Base-by-base conservation (phyloP, 2,888 invertebrate genomes). In the Euplagia quadripunctaria region DNA sequence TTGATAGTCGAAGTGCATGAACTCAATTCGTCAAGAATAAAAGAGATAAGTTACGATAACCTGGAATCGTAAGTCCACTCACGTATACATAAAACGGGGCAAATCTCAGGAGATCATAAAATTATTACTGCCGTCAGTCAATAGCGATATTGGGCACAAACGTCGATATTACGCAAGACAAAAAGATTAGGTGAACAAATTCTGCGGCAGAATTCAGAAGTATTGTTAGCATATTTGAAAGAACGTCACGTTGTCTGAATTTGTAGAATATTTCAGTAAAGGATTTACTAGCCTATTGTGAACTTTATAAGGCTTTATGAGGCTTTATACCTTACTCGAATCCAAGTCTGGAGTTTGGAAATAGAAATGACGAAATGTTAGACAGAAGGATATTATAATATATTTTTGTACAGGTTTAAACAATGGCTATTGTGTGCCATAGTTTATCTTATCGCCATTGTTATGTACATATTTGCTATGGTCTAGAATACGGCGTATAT, bases 101-200 rank as follows among this genome's bases (percentile, higher is more conserved):
- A 52, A 80, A 75, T 83, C 82, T 75, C 79, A 74, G 71, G 77
- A 76, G 78, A 77, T 86, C 85, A 84, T 86, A 86, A 86, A 86
- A 82, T 81, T 84, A 85, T 86, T 83, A 83, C 82, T 74, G 78
- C 72, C 74, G 74, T 76, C 84, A 79, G 79, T 82, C 84, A 83
- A 82, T 82, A 78, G 55, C 55, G 71, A 70, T 79, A 79, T 83
- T 78, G 79, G 70, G 75, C 79, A 78, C 79, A 71, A 77, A 76
- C 73, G 79, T 41, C 31, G 70, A 78, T 67, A 76, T 82, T 75
- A 80, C 82, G 74, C 65, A 76, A 78, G 76, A 77, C 73, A 79
- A 76, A 76, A 80, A 79, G 75, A 82, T 82, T 82, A 75, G 17
- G 63, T 55, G 61, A 71, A 73, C 52, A 55, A 46, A 72, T 79